Percentiles rank a stretch among this genome's conserved stretches.
phyloP scores from a whole-genome alignment of 1,140 invertebrate species.

The Drosophila micromelanica region DNA sequence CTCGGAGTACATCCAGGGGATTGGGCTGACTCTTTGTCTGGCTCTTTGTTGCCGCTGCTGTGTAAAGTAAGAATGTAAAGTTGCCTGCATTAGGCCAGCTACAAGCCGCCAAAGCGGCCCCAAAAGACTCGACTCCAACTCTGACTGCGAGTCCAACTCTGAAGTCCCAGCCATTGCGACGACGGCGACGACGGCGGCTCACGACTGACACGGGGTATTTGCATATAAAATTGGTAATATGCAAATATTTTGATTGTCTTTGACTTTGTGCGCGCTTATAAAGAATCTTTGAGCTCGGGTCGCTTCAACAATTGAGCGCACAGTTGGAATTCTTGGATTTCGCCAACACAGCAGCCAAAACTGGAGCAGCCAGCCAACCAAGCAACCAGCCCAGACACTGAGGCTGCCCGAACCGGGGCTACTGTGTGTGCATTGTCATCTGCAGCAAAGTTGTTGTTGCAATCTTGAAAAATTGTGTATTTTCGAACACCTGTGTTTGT shows the following conservation, averaged over 20 bases:
- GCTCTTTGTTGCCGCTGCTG: constrained; percentile 58
- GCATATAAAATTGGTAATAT: constrained; percentile 83
- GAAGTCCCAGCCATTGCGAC: constrained; percentile 58
- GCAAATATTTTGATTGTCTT: constrained; percentile 83
- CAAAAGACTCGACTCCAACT: constrained; percentile 52
- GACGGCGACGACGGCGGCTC: constrained; percentile 59
- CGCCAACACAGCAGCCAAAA: constrained; percentile 41
- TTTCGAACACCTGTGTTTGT: constrained; percentile 77
- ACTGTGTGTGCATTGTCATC: constrained; percentile 15
- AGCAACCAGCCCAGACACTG: constrained; percentile 5
- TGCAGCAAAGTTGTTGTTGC: constrained; percentile 61
- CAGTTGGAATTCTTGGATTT: constrained; percentile 76
- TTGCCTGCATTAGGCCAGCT: constrained; percentile 37
- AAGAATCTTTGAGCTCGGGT: constrained; percentile 75
- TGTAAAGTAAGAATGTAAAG: constrained; percentile 77
- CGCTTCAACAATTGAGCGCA: constrained; percentile 72
- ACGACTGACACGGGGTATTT: constrained; percentile 79
- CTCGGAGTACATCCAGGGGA: constrained; percentile 32
- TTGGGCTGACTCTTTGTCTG: constrained; percentile 58
- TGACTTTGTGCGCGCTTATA: constrained; percentile 83
- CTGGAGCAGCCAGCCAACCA: neutral
- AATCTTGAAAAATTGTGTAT: constrained; percentile 70
- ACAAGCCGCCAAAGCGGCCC: constrained; percentile 75
- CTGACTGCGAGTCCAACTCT: constrained; percentile 3
- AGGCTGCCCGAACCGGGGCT: constrained; percentile 10